phyloP scores from a whole-genome alignment of 2,797 vertebrate species.

The Halcyon chelicuti region DNA sequence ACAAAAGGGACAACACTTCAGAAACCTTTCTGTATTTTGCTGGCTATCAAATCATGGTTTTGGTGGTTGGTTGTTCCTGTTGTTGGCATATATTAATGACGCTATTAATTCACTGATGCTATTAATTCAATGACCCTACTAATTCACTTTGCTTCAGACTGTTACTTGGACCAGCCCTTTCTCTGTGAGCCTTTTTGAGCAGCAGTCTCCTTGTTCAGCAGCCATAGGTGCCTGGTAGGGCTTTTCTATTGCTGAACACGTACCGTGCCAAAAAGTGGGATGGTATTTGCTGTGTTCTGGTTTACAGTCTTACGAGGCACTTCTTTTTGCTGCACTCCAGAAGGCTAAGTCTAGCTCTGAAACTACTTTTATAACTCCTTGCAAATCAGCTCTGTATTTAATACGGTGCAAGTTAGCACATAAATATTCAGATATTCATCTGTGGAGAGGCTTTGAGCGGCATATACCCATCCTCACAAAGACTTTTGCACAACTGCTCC shows the following conservation, averaged over 20 bases:
- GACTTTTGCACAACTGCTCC: not conserved
- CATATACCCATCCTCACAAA: not conserved
- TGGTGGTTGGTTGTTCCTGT: not conserved
- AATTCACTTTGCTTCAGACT: not conserved
- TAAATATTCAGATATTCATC: not conserved
- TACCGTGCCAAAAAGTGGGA: not conserved
- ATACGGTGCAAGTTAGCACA: too few relatives aligned
- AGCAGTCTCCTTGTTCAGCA: not conserved
- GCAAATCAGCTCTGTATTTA: not conserved
- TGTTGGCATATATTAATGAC: not conserved
- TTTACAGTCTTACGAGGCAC: not conserved
- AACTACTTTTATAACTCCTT: not conserved
- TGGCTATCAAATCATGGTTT: rapidly evolving
- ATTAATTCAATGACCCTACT: not conserved
- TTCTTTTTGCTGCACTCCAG: not conserved
- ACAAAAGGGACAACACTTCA: not conserved
- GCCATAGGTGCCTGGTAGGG: not conserved
- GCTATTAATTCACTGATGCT: not conserved
- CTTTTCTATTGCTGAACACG: rapidly evolving
- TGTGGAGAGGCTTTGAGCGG: not conserved
- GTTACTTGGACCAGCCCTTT: not conserved
- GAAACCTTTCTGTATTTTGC: not conserved
- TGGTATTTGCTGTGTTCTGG: not conserved
- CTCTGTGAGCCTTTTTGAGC: not conserved
- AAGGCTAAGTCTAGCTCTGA: not conserved